Percentiles rank a stretch among this genome's conserved stretches.
Conservation (phyloP, 1,140 invertebrate genomes). For the Leptinotarsa undecemlineata region DNA sequence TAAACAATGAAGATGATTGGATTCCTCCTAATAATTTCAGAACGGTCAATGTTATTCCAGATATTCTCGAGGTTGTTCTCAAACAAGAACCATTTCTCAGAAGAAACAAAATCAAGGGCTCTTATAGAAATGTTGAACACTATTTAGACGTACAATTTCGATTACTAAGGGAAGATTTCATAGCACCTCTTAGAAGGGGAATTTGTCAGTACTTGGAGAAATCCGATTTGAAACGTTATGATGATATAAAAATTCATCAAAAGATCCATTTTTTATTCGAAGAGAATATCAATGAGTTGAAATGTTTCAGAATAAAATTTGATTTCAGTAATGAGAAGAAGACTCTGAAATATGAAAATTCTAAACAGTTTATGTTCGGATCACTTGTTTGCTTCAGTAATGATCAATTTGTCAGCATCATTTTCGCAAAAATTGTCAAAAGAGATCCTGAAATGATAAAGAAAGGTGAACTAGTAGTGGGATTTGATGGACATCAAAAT, state of each 20-base stretch:
- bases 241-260: conserved; percentile 46
- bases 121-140: conserved; percentile 66
- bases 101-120: conserved; percentile 66
- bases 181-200: conserved; percentile 62
- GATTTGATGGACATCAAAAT: conserved; percentile 52
- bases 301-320: conserved; percentile 40
- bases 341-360: conserved; percentile 50
- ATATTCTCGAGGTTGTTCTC: conserved; percentile 49
- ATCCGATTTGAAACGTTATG: conserved; percentile 13
- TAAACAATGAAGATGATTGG: conserved; percentile 41
- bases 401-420: conserved; percentile 68
- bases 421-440: conserved; percentile 69
- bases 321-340: conserved; percentile 34
- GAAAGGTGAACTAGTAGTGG: conserved; percentile 59
- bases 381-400: conserved; percentile 71
- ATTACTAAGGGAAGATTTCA: conserved; percentile 76
- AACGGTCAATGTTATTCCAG: conserved; percentile 57
- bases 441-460: conserved; percentile 58
- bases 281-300: conserved; percentile 38
- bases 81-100: conserved; percentile 58
- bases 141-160: conserved; percentile 81
- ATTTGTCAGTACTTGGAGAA: conserved; percentile 54
- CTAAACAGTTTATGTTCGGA: conserved; percentile 70
- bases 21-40: conserved; percentile 58
- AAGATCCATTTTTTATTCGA: conserved; percentile 36